These are phyloP conservation scores for Aphaenogaster ashmeadi DNA, from an alignment of 1,140 invertebrate genomes.

Conservation along the genomic window DNA sequence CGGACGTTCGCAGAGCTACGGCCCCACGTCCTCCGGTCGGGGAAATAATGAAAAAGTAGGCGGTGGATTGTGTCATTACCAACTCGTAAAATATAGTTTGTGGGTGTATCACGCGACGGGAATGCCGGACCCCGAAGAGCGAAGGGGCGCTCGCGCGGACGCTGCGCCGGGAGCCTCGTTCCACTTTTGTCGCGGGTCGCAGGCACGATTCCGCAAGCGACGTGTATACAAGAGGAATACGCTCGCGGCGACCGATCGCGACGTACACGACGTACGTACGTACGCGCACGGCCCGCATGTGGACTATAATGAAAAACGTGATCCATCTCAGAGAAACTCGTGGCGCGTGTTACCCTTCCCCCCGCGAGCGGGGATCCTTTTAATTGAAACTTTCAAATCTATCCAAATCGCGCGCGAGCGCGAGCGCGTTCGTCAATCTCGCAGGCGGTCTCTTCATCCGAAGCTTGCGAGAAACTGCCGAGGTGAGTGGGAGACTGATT, in stretches of 20 bases:
- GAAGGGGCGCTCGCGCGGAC: conserved; percentile 9
- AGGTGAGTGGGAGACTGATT: conserved; percentile 53
- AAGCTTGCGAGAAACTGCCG: neutral
- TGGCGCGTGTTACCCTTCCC: neutral
- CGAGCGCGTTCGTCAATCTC: conserved; percentile 29
- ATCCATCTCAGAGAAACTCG: conserved; percentile 77
- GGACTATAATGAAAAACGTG: conserved; percentile 80
- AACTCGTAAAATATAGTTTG: conserved; percentile 42
- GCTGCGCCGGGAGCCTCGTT: conserved; percentile 58
- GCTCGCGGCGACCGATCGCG: conserved; percentile 1
- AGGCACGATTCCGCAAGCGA: conserved; percentile 60
- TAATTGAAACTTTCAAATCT: conserved; percentile 79
- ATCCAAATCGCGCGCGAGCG: conserved; percentile 61
- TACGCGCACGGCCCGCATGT: conserved; percentile 4
- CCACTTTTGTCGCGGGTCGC: conserved; percentile 66
- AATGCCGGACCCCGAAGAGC: neutral
- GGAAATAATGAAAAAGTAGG: conserved; percentile 52
- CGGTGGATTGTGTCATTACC: conserved; percentile 44
- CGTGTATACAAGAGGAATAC: neutral
- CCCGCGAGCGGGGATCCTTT: conserved; percentile 57
- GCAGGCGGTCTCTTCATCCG: neutral
- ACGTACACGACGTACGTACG: conserved; percentile 58
- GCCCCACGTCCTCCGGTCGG: neutral
- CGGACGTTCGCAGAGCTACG: neutral
- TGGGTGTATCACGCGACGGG: conserved; percentile 34